Percentiles rank a stretch among this genome's conserved stretches.
These are phyloP conservation scores for Nothobranchius kuhntae DNA, from an alignment of 2,113 vertebrate genomes.

Conservation along the genomic window DNA sequence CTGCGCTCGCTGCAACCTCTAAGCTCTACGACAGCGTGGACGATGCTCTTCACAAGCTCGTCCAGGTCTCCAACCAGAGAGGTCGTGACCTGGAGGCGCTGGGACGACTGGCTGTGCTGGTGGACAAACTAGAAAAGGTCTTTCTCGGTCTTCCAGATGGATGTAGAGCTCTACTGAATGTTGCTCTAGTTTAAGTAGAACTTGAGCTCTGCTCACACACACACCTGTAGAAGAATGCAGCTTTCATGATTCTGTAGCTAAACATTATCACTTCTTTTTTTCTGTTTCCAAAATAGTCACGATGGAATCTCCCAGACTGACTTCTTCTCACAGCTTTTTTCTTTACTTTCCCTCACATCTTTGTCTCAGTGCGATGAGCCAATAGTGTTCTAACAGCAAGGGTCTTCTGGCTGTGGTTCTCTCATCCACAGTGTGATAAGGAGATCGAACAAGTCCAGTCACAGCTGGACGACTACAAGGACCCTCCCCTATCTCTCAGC, in stretches of 20 bases:
- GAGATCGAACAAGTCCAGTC: slow-evolving; percentile 79
- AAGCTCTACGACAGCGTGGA: slow-evolving; percentile 85
- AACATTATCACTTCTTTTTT: background rate
- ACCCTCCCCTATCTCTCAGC: slow-evolving; percentile 82
- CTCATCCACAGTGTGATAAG: slow-evolving; percentile 76
- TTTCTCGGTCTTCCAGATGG: background rate
- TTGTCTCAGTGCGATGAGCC: background rate
- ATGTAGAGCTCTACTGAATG: too few species aligned
- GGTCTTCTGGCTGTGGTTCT: background rate
- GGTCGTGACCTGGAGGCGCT: slow-evolving; percentile 82
- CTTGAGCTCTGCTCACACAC: too few species aligned
- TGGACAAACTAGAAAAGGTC: slow-evolving; percentile 81
- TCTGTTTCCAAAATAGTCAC: background rate
- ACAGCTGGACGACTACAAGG: slow-evolving; percentile 77
- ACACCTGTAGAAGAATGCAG: too few species aligned
- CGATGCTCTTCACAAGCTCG: slow-evolving; percentile 87
- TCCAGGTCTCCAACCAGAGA: slow-evolving; percentile 85
- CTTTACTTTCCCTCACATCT: background rate
- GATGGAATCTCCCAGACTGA: background rate
- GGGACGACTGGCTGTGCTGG: slow-evolving; percentile 68
- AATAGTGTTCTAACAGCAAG: too few species aligned
- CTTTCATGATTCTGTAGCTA: background rate
- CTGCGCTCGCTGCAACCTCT: slow-evolving; percentile 75
- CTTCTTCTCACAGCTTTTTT: background rate
- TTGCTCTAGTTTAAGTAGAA: too few species aligned